Evolutionary conservation across 2,113 vertebrate genomes (phyloP).

Genomic region (Vombatus ursinus): DNA sequence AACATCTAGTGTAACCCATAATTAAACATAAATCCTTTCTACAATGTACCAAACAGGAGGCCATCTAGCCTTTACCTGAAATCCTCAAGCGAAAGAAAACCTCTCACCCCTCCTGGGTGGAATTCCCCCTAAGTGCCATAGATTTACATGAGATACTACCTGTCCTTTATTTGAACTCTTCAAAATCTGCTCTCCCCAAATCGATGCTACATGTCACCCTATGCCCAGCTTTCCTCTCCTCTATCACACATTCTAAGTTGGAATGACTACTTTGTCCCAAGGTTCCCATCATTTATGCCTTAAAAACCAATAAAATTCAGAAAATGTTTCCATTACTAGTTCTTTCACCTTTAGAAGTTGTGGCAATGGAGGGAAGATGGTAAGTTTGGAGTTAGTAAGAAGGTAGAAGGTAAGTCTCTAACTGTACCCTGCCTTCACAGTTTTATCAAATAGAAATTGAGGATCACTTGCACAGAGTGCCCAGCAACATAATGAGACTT

Average conservation of each 20-base stretch:
- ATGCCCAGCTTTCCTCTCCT: background rate
- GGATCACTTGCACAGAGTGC: background rate
- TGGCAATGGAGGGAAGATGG: background rate
- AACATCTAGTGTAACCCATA: background rate
- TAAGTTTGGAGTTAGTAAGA: background rate
- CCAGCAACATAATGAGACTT: background rate
- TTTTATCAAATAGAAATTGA: background rate
- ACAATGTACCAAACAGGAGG: background rate
- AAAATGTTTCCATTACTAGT: background rate
- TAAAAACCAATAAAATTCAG: background rate
- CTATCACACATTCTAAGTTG: background rate
- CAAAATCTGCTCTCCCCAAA: background rate
- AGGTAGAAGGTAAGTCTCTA: background rate
- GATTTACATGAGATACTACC: background rate
- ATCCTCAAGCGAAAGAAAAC: background rate
- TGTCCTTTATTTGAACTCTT: background rate
- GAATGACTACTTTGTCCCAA: background rate
- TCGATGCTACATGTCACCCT: background rate
- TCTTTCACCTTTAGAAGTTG: background rate
- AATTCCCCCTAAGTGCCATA: background rate
- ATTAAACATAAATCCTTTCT: background rate
- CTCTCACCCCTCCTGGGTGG: background rate
- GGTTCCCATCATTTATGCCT: background rate
- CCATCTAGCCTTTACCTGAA: background rate
- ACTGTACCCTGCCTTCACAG: background rate